Evolutionary conservation across 2,797 vertebrate species (phyloP).

Genomic region (Garrulus glandarius): DNA sequence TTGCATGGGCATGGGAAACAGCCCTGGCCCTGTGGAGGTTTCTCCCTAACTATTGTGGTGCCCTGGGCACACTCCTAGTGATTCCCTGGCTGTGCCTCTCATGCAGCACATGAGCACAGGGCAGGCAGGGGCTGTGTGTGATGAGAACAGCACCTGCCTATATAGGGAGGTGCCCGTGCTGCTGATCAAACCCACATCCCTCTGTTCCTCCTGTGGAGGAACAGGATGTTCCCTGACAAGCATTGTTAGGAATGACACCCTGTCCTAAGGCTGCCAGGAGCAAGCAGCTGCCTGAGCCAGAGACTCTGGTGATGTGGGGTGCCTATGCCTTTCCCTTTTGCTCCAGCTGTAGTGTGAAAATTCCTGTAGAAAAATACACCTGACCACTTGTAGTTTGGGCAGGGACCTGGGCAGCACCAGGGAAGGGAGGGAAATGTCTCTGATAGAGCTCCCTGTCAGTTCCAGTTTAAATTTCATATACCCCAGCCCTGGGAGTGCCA

Average conservation of each 20-base stretch:
- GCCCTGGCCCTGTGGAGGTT: background rate
- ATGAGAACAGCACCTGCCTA: background rate
- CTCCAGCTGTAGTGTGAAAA: background rate
- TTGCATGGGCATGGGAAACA: fast-evolving
- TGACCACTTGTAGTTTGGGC: background rate
- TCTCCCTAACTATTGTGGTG: fast-evolving
- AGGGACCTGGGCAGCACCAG: background rate
- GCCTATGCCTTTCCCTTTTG: background rate
- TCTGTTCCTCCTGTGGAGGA: background rate
- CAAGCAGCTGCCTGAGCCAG: background rate
- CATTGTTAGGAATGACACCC: fast-evolving
- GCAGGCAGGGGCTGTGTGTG: fast-evolving
- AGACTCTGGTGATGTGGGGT: background rate
- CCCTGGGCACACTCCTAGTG: fast-evolving
- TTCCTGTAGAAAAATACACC: background rate
- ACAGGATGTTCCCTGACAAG: background rate
- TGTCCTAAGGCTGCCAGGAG: background rate
- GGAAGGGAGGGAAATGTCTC: background rate
- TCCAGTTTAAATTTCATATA: background rate
- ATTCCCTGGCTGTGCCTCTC: background rate
- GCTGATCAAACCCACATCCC: fast-evolving
- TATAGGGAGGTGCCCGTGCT: background rate
- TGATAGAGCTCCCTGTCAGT: background rate
- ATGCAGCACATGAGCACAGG: fast-evolving
- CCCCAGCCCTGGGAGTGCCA: background rate